These are phyloP conservation scores for Lycaena phlaeas DNA, from an alignment of 2,888 invertebrate genomes.

Conservation along the genomic window DNA sequence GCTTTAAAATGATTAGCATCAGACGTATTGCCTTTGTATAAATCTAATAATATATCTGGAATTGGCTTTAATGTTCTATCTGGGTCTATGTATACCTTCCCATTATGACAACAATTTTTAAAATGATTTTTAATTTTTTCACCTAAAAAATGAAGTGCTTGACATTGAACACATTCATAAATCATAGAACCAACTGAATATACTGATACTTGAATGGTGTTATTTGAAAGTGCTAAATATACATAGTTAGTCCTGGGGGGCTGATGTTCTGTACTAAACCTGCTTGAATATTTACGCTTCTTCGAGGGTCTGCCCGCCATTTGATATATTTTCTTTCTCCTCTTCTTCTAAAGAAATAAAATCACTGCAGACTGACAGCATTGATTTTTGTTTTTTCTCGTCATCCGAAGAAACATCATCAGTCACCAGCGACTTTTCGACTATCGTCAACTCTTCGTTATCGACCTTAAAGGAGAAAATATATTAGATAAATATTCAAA, in stretches of 20 bases:
- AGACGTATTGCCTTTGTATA: too few species aligned
- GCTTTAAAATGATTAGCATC: too few species aligned
- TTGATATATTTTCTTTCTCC: conserved; percentile 15
- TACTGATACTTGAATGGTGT: conserved; percentile 6
- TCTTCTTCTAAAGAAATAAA: conserved; percentile 14
- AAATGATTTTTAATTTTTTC: conserved; percentile 8
- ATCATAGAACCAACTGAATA: conserved; percentile 5
- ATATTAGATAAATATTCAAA: too few species aligned
- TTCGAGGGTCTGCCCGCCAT: conserved; percentile 16
- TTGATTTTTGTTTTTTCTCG: not conserved
- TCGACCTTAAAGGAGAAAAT: too few species aligned
- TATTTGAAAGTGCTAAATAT: conserved; percentile 19
- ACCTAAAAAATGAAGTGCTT: conserved; percentile 4
- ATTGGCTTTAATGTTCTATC: too few species aligned
- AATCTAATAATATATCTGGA: too few species aligned
- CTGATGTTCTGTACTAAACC: conserved; percentile 18
- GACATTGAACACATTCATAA: conserved; percentile 8
- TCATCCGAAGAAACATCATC: too few species aligned
- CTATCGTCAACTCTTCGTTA: too few species aligned
- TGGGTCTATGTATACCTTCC: too few species aligned
- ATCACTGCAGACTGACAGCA: not conserved
- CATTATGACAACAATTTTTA: too few species aligned
- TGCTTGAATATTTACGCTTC: conserved; percentile 19
- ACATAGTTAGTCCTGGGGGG: conserved; percentile 14
- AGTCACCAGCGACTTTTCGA: too few species aligned